These are phyloP conservation scores for Petrocephalus microphthalmus DNA, from an alignment of 2,113 vertebrate genomes.

Conservation along the genomic window DNA sequence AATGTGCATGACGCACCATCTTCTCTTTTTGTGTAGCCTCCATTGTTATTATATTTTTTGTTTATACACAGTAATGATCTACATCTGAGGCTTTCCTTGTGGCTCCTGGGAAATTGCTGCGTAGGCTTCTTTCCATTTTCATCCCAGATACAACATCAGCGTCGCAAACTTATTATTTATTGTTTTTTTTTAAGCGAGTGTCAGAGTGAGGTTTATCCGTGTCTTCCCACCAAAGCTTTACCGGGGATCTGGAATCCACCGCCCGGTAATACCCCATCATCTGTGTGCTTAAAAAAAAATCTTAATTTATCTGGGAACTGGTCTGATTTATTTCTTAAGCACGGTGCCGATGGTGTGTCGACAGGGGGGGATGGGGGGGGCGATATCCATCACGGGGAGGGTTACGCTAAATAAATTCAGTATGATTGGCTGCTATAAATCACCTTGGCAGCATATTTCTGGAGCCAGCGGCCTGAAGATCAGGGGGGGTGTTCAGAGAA, in stretches of 20 bases:
- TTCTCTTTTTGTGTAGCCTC: background rate
- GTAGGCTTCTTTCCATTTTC: background rate
- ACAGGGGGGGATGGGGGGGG: background rate
- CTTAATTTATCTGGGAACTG: background rate
- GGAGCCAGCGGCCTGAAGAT: background rate
- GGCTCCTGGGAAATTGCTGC: background rate
- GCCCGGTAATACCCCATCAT: background rate
- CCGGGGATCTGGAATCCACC: background rate
- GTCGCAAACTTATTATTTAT: background rate
- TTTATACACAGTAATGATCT: background rate
- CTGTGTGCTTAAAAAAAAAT: background rate
- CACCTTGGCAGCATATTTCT: background rate
- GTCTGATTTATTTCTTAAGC: conserved; percentile 4
- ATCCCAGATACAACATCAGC: background rate
- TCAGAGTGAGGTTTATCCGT: background rate
- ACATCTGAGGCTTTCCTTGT: background rate
- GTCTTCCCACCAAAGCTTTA: background rate
- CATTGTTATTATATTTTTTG: background rate
- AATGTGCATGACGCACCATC: background rate
- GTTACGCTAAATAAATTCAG: background rate
- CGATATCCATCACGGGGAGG: background rate
- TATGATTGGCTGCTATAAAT: background rate
- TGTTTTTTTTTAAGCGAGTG: background rate
- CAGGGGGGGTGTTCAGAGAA: background rate
- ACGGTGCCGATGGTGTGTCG: background rate